Evolutionary conservation across 1,140 invertebrate genomes (phyloP).

Genomic region (Mercenaria mercenaria): DNA sequence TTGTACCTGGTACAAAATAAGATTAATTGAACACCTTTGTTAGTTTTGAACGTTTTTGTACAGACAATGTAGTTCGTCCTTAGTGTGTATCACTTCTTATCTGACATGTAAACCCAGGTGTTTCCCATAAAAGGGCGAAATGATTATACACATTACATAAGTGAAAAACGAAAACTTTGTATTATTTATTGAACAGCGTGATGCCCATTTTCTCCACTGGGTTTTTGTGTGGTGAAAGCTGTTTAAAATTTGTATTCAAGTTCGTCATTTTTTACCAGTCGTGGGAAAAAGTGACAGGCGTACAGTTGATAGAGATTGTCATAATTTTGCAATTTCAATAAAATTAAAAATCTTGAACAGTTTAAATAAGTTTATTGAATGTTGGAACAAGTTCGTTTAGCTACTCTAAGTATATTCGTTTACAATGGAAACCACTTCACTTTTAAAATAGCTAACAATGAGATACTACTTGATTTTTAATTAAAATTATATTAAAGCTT

Average conservation of each 20-base stretch:
- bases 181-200: neutral
- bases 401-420: neutral
- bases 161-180: conserved; percentile 23
- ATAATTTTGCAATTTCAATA: conserved; percentile 37
- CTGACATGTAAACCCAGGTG: neutral
- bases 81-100: neutral
- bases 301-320: neutral
- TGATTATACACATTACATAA: conserved; percentile 23
- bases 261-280: conserved; percentile 1
- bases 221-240: neutral
- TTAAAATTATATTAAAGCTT: neutral
- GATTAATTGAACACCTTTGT: too few species aligned
- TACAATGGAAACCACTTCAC: neutral
- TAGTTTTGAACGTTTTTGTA: too few species aligned
- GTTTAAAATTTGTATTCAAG: neutral
- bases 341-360: conserved; percentile 4
- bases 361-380: conserved; percentile 27
- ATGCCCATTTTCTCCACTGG: neutral
- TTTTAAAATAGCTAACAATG: neutral
- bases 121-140: neutral
- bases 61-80: neutral
- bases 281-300: conserved; percentile 38
- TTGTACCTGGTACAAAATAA: too few species aligned
- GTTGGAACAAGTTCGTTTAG: neutral
- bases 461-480: neutral